A percentile compares a stretch with the other conserved stretches of the same genome.
Evolutionary conservation across 2,888 invertebrate species (phyloP).

Genomic region (Arrhopalites spinosus): DNA sequence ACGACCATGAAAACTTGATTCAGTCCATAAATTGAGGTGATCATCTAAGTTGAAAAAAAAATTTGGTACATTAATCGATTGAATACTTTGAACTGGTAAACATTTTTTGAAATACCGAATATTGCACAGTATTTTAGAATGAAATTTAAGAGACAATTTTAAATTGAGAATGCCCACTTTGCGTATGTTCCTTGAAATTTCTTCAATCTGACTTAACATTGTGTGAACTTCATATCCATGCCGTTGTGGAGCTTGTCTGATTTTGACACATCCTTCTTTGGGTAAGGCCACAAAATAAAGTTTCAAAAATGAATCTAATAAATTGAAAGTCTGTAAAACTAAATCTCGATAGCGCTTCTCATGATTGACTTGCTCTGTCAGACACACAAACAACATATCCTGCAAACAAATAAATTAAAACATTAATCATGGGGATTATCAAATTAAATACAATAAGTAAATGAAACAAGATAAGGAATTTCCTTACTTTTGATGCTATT

Average conservation of each 20-base stretch:
- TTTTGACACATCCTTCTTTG: constrained; percentile 25
- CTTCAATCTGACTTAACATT: constrained; percentile 18
- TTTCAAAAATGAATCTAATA: constrained; percentile 30
- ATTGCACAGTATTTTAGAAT: too few species aligned
- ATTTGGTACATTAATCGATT: not conserved
- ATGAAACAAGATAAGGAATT: too few species aligned
- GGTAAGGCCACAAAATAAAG: constrained; percentile 29
- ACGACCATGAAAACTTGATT: constrained; percentile 26
- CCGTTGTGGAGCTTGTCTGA: constrained; percentile 16
- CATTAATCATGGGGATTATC: not conserved
- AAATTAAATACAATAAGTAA: too few species aligned
- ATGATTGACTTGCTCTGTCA: constrained; percentile 33
- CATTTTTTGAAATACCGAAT: too few species aligned
- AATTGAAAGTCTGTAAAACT: constrained; percentile 21
- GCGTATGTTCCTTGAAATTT: constrained; percentile 19
- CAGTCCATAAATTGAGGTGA: constrained; percentile 17
- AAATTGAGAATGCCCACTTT: constrained; percentile 22
- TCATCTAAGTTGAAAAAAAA: constrained; percentile 12
- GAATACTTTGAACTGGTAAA: too few species aligned
- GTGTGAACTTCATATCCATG: constrained; percentile 24
- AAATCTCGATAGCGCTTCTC: constrained; percentile 29
- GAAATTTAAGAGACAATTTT: too few species aligned
- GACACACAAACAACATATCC: constrained; percentile 31
- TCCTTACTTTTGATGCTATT: constrained; percentile 27
- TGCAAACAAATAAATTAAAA: not conserved